phyloP scores from a whole-genome alignment of 1,140 invertebrate species.

The Berghia stephanieae region DNA sequence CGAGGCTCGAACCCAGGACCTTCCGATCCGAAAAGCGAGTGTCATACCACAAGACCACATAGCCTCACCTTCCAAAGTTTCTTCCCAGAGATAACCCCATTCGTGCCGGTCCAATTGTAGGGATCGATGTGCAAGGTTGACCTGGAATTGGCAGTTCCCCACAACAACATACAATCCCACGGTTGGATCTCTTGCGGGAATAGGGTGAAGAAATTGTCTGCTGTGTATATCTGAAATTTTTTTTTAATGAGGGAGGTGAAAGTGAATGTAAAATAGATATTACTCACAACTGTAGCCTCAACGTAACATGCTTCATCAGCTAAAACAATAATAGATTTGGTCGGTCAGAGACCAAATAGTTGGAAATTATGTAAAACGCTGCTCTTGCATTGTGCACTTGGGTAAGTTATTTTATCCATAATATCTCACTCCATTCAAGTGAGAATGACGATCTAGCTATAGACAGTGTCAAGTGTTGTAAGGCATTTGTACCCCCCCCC shows the following conservation, averaged over 20 bases:
- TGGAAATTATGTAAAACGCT: neutral
- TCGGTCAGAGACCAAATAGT: neutral
- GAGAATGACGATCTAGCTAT: too few relatives aligned
- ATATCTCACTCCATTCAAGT: too few relatives aligned
- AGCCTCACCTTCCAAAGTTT: constrained; percentile 62
- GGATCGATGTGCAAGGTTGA: constrained; percentile 65
- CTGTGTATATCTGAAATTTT: constrained; percentile 53
- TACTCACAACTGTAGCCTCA: neutral
- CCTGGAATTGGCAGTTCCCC: constrained; percentile 61
- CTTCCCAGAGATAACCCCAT: constrained; percentile 58
- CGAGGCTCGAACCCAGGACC: too few relatives aligned
- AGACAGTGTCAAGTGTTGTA: too few relatives aligned
- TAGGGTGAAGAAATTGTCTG: constrained; percentile 61
- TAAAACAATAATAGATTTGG: neutral
- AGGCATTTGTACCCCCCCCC: too few relatives aligned
- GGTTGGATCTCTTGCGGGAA: constrained; percentile 60
- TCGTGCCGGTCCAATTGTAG: constrained; percentile 67
- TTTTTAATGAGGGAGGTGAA: neutral
- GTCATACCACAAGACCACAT: too few relatives aligned
- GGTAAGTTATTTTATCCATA: neutral
- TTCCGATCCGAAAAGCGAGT: too few relatives aligned
- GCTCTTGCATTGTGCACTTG: neutral
- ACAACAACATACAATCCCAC: constrained; percentile 63
- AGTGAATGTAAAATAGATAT: neutral
- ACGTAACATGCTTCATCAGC: neutral